Conservation (phyloP, 2,797 vertebrate genomes). For the Periophthalmus magnuspinnatus region DNA sequence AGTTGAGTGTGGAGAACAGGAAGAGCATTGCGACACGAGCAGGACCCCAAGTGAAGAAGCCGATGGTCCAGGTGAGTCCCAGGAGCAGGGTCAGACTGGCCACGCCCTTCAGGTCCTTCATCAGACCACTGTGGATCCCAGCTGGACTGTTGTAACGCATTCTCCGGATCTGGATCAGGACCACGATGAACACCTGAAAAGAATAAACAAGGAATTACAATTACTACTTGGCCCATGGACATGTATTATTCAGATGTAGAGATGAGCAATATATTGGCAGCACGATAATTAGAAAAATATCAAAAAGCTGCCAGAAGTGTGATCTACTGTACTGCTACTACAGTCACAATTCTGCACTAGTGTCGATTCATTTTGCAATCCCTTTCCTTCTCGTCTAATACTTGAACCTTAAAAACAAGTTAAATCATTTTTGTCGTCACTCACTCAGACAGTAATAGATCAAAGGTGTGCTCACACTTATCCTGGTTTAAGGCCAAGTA, state of each 20-base stretch:
- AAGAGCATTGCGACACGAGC: slow-evolving; percentile 81
- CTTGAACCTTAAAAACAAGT: no score
- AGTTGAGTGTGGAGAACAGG: slow-evolving; percentile 87
- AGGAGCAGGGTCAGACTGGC: slow-evolving; percentile 85
- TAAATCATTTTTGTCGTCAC: no score
- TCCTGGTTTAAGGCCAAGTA: neutral
- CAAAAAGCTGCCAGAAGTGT: no score
- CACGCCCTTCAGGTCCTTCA: slow-evolving; percentile 83
- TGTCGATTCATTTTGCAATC: no score
- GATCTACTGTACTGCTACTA: no score
- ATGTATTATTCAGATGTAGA: neutral
- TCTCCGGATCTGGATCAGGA: slow-evolving; percentile 83
- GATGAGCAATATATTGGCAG: neutral
- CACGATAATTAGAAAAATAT: no score
- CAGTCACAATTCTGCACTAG: no score
- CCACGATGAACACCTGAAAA: slow-evolving; percentile 80
- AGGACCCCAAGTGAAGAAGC: slow-evolving; percentile 84
- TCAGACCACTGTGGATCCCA: slow-evolving; percentile 64
- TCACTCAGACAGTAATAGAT: no score
- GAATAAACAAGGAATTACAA: no score
- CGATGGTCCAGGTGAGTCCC: slow-evolving; percentile 87
- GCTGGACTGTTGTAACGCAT: slow-evolving; percentile 77
- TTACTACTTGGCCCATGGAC: no score
- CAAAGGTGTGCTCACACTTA: neutral
- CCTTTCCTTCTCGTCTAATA: no score